Percentiles rank a stretch among this genome's conserved stretches.
phyloP scores from a whole-genome alignment of 2,888 invertebrate genomes.

The Fabriciana adippe region DNA sequence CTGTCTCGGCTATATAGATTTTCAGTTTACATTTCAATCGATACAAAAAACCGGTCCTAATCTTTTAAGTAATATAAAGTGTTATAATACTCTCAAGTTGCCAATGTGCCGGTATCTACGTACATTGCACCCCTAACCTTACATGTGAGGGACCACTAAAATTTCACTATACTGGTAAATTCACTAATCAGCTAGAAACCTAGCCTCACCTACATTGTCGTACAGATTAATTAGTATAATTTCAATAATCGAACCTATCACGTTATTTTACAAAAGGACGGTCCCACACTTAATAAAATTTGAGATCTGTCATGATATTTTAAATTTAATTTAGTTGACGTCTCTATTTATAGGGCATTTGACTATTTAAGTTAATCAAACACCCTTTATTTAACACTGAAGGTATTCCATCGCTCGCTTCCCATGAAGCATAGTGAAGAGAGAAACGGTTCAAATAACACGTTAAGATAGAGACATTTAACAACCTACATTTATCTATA shows the following conservation, averaged over 20 bases:
- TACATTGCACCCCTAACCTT: constrained; percentile 57
- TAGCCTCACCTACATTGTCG: constrained; percentile 54
- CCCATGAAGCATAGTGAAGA: constrained; percentile 29
- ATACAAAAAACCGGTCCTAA: background rate
- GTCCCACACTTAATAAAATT: constrained; percentile 75
- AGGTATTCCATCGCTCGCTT: constrained; percentile 50
- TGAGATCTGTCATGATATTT: constrained; percentile 62
- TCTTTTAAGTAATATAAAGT: background rate
- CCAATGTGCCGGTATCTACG: constrained; percentile 63
- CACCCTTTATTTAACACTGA: constrained; percentile 58
- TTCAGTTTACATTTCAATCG: background rate
- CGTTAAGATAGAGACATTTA: constrained; percentile 30
- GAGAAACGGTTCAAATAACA: constrained; percentile 10
- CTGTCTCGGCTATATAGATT: background rate
- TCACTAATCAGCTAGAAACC: constrained; percentile 67
- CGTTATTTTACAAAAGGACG: constrained; percentile 77
- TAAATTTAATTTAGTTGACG: constrained; percentile 61
- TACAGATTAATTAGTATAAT: constrained; percentile 46
- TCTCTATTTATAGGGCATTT: constrained; percentile 21
- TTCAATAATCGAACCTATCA: constrained; percentile 65
- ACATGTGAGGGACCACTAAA: constrained; percentile 66
- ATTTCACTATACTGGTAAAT: constrained; percentile 68
- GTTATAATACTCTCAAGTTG: constrained; percentile 48
- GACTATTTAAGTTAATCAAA: background rate
- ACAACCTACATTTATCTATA: constrained; percentile 3